Base-by-base conservation (phyloP, 2,888 invertebrate species). In the Tenthredo amoena region DNA sequence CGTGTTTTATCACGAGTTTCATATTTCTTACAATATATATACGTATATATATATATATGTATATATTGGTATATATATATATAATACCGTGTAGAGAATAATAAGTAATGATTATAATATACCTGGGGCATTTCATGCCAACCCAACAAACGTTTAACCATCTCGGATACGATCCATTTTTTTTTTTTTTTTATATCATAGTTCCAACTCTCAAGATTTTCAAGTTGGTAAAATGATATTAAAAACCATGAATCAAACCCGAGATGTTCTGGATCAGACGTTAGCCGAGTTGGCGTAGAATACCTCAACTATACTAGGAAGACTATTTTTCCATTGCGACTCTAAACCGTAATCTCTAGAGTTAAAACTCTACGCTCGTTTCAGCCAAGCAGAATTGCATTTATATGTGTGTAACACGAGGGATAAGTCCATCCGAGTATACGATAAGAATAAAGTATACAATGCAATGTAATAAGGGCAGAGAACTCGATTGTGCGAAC, bases 301-400 rank as follows among this genome's bases (percentile, higher is more conserved):
- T 47, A 47, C 47, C 58, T 0, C 21, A 7, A 40, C 21, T 72
- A 34, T 18, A 68, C 18, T 74, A 77, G 77, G 55, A 31, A 31
- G 50, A 77, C 77, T 77, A 77, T 77, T 77, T 77, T 55, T 77
- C 34, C 77, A 77, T 31, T 55, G 55, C 34, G 55, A 55, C 77
- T 77, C 50, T 77, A 55, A 21, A 77, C 77, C 15, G 26, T 77
- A 77, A 50, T 34, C 21, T 77, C 34, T 34, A 34, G 50, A 77
- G 77, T 77, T 55, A 12, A 77, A 31, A 77, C 50, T 55, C 77
- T 55, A 55, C 77, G 7, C 55, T 18, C 77, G 77, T 77, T 77
- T 77, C 77, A 77, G 77, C 47, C 47, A 31, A 55, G 55, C 55
- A 40, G 77, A 50, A 55, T 77, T 77, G 77, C 77, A 77, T 55